Percentiles rank a stretch among this genome's conserved stretches.
These are phyloP conservation scores for Cistogaster globosa DNA, from an alignment of 2,888 invertebrate genomes.

Conservation along the genomic window DNA sequence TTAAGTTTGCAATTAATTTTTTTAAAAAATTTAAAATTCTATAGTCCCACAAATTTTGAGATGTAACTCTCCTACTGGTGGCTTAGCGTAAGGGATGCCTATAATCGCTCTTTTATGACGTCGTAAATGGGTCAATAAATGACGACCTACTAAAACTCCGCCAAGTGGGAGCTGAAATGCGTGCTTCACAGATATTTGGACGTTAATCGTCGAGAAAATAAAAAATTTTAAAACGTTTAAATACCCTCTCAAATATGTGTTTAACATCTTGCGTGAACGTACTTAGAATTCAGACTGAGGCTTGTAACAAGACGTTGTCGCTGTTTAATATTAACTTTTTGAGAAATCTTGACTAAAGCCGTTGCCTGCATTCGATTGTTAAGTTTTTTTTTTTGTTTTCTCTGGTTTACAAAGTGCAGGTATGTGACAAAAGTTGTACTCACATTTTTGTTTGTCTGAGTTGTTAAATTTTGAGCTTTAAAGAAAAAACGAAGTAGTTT, in stretches of 20 bases:
- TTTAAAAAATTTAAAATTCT: background rate
- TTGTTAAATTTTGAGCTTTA: no score
- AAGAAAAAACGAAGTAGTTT: no score
- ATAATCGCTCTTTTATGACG: slow-evolving; percentile 86
- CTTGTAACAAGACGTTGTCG: slow-evolving; percentile 28
- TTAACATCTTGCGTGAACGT: slow-evolving; percentile 60
- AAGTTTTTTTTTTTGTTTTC: no score
- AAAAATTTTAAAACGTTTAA: slow-evolving; percentile 47
- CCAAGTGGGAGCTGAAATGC: slow-evolving; percentile 80
- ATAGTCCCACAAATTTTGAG: slow-evolving; percentile 84
- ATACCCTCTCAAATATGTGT: slow-evolving; percentile 1
- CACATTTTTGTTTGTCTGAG: no score
- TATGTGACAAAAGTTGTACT: no score
- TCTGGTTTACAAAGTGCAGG: no score
- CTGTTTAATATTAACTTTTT: slow-evolving; percentile 47
- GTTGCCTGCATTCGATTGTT: slow-evolving; percentile 20
- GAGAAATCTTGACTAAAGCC: slow-evolving; percentile 48
- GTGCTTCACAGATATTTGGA: slow-evolving; percentile 70
- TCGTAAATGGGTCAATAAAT: slow-evolving; percentile 85
- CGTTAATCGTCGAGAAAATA: slow-evolving; percentile 36
- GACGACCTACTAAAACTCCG: slow-evolving; percentile 85
- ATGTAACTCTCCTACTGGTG: slow-evolving; percentile 86
- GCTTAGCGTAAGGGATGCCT: slow-evolving; percentile 86
- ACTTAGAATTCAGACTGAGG: slow-evolving; percentile 68
- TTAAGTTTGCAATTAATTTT: background rate